Percentiles rank a stretch among this genome's conserved stretches.
These are phyloP conservation scores for Drosophila peninsularis DNA, from an alignment of 2,888 invertebrate genomes.

Conservation along the genomic window DNA sequence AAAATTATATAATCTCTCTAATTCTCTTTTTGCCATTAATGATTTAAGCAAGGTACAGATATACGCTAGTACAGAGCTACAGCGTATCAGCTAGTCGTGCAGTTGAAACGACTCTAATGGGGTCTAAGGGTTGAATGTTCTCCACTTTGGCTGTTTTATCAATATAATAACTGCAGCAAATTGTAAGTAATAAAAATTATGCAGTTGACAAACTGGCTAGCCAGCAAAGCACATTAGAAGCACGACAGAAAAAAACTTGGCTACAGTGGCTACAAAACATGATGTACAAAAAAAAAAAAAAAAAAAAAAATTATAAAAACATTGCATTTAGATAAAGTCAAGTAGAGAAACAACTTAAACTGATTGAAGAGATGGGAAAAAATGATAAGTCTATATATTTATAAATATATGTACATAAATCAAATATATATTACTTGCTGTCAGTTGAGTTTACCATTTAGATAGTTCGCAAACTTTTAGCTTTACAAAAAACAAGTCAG, in stretches of 20 bases:
- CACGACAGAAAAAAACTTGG: neutral
- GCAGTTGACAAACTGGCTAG: constrained; percentile 8
- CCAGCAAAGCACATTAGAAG: constrained; percentile 3
- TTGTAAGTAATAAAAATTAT: constrained; percentile 5
- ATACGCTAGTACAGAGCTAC: too few relatives aligned
- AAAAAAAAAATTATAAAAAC: neutral
- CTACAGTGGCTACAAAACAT: neutral
- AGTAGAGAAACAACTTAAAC: neutral
- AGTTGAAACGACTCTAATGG: too few relatives aligned
- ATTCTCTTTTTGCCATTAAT: too few relatives aligned
- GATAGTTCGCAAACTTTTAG: neutral
- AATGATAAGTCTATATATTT: neutral
- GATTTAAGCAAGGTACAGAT: too few relatives aligned
- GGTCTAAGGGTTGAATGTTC: neutral
- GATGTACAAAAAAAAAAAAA: neutral
- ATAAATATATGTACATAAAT: neutral
- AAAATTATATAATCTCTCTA: too few relatives aligned
- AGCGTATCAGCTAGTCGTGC: neutral
- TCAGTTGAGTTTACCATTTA: neutral
- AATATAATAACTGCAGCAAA: constrained; percentile 4
- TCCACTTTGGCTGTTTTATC: neutral
- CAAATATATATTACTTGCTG: neutral
- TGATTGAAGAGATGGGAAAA: neutral
- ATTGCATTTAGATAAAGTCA: neutral
- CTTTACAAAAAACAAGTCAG: neutral